Evolutionary conservation across 1,140 invertebrate genomes (phyloP), one percentile per base, ranked within the genome.

Genomic region (Diorhabda elongata): DNA sequence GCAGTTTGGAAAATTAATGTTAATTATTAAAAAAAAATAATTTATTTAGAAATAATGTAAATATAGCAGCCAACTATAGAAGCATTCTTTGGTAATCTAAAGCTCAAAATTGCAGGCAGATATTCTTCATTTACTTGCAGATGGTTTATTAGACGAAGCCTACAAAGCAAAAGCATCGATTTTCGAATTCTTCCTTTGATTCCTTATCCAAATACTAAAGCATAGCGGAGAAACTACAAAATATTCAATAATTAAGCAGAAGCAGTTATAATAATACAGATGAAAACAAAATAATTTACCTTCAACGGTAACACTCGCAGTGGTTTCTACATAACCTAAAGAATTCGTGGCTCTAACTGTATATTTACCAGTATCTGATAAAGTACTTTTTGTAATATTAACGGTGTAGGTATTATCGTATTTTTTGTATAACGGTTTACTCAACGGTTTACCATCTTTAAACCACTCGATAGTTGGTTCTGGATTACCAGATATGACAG

Each of bases 401-500:
- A 92, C 76, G 1, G 85, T 87, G 71, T 91, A 88, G 3, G 87
- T 84, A 76, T 92, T 87, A 60, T 87, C 88, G 65, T 91, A 88
- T 58, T 86, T 83, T 76, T 88, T 90, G 3, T 85, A 85, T 5
- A 78, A 80, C 26, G 85, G 76, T 58, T 78, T 78, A 57, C 86
- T 86, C 8, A 92, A 76, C 9, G 87, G 86, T 79, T 91, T 90
- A 61, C 89, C 89, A 79, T 94, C 87, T 78, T 91, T 91, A 67
- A 87, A 87, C 94, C 94, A 96, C 0, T 84, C 86, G 6, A 96
- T 86, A 71, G 86, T 91, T 11, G 93, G 93, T 69, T 85, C 83
- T 64, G 93, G 93, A 79, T 90, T 92, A 52, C 93, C 93, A 47
- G 90, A 88, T 68, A 96, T 90, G 76, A 90, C 91, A 4, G 92